Evolutionary conservation across 2,888 invertebrate species (phyloP).

Genomic region (Hyposoter dolosus): DNA sequence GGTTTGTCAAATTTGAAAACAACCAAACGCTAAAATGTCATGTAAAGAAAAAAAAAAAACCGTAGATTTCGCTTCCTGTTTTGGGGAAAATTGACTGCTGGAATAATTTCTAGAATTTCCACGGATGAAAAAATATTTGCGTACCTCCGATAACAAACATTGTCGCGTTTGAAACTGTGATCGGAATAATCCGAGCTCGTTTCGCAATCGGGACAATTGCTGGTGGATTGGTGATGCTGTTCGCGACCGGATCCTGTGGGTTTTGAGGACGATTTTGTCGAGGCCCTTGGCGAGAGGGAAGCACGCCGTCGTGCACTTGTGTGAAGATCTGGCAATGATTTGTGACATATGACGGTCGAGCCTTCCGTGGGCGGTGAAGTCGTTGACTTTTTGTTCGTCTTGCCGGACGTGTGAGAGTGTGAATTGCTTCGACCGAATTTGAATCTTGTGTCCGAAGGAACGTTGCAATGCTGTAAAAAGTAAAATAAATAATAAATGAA

Average conservation of each 20-base stretch:
- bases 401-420: conserved; percentile 81
- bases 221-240: conserved; percentile 77
- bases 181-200: conserved; percentile 84
- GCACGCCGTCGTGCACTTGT: conserved; percentile 84
- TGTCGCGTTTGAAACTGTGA: conserved; percentile 83
- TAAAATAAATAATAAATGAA: conserved; percentile 8
- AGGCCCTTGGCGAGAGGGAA: conserved; percentile 82
- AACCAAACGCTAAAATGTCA: not conserved
- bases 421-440: conserved; percentile 83
- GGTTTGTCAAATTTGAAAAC: not conserved
- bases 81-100: not conserved
- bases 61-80: not conserved
- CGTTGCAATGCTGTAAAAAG: conserved; percentile 75
- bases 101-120: not conserved
- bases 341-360: conserved; percentile 87
- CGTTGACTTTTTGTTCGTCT: conserved; percentile 77
- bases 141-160: conserved; percentile 82
- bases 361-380: conserved; percentile 76
- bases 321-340: conserved; percentile 93
- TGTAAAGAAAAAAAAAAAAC: not conserved
- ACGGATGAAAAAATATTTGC: conserved; percentile 10
- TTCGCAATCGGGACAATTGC: conserved; percentile 83
- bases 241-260: conserved; percentile 61
- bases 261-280: conserved; percentile 80
- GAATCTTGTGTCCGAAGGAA: conserved; percentile 78